A percentile compares a stretch with the other conserved stretches of the same genome.
These are phyloP conservation scores for Pelochelys cantorii DNA, from an alignment of 2,797 vertebrate species.

Conservation along the genomic window DNA sequence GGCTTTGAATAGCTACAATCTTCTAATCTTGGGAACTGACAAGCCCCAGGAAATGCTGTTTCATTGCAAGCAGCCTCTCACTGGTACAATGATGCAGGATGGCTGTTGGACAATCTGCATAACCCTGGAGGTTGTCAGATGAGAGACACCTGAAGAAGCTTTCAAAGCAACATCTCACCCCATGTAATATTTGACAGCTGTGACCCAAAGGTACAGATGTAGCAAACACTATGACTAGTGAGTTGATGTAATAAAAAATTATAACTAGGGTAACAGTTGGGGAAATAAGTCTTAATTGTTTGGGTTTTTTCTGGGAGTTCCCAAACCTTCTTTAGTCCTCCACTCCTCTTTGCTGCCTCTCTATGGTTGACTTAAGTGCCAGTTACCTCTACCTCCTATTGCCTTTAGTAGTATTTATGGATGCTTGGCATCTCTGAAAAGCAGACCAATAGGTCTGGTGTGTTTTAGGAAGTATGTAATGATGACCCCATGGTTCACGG, in stretches of 20 bases:
- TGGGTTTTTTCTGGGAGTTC: background rate
- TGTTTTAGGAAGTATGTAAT: background rate
- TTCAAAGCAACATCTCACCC: background rate
- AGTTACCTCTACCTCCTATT: background rate
- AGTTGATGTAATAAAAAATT: background rate
- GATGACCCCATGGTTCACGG: background rate
- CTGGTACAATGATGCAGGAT: background rate
- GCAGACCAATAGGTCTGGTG: background rate
- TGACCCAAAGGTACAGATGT: background rate
- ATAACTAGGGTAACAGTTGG: background rate
- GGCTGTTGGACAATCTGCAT: background rate
- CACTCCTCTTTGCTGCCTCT: background rate
- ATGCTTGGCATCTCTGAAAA: background rate
- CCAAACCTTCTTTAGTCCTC: background rate
- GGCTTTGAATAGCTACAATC: background rate
- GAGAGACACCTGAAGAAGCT: background rate
- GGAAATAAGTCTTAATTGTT: background rate
- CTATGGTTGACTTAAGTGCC: background rate
- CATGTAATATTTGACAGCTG: background rate
- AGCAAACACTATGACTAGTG: background rate
- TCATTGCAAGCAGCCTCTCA: too few species aligned
- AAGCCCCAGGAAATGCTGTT: background rate
- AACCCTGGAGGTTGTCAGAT: background rate
- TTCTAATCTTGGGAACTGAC: background rate
- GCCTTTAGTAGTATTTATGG: background rate